Evolutionary conservation across 2,797 vertebrate genomes (phyloP), one percentile per base, ranked within the genome.

Genomic region (Dromococcyx pavoninus): DNA sequence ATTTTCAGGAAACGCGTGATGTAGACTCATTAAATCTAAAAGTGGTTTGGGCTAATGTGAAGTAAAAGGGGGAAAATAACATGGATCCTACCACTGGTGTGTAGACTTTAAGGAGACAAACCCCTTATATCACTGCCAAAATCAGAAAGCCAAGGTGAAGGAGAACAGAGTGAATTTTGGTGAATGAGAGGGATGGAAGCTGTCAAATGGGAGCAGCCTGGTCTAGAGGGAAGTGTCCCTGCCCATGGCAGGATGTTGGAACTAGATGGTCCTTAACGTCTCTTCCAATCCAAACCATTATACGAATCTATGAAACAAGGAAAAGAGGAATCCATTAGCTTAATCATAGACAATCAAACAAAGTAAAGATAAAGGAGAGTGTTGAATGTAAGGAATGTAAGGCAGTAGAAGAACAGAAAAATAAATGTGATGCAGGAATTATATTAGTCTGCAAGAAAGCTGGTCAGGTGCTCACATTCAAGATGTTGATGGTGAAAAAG

Each of bases 331-430:
- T 72, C 15, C 3, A 21, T 14, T 9, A 41, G 14, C 10, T 32
- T 46, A 39, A n/a, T 44, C 22, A 39, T 0, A 4, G 18, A 5
- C 11, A 82, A 16, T 7, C 4, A 50, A 74, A 30, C 10, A 33
- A 65, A 73, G 16, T 18, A 54, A 64, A 83, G 17, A 60, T 32
- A 60, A 21, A 53, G 3, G 19, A 58, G 13, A 56, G 14, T 24
- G 67, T 11, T 72, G 23, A 65, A 28, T 70, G 9, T 62, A n/a
- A 57, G 41, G 70, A 60, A 76, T 33, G 1, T 44, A 73, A 89
- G 7, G 11, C 5, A 65, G 32, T 27, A 60, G 21, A 79, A 83
- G 11, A 91, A 43, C 32, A 81, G 4, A 64, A 84, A 81, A 60
- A 17, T 25, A 77, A 77, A 58, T 48, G 25, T 57, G 44, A 57